A percentile compares a stretch with the other conserved stretches of the same genome.
phyloP scores from a whole-genome alignment of 2,113 vertebrate species.

The Suncus etruscus region DNA sequence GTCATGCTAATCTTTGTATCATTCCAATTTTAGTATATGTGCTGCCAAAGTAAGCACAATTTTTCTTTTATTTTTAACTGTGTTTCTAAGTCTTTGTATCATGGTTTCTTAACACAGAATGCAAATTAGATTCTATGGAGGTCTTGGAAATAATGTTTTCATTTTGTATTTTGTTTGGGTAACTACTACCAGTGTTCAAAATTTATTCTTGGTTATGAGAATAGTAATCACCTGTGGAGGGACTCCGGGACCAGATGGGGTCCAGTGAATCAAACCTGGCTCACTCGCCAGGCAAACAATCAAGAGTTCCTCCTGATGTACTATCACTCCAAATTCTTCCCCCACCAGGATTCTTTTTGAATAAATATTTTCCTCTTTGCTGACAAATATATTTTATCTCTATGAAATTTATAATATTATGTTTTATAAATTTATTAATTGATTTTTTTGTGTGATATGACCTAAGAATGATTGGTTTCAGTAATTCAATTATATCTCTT shows the following conservation, averaged over 20 bases:
- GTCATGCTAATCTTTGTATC: no score
- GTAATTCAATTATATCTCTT: not conserved
- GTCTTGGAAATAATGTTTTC: not conserved
- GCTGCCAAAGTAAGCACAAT: not conserved
- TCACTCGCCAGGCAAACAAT: no score
- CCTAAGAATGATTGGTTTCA: not conserved
- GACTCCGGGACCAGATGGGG: no score
- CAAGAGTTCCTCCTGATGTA: no score
- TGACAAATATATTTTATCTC: not conserved
- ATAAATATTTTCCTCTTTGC: no score
- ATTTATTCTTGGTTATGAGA: no score
- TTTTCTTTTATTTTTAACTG: not conserved
- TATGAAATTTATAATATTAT: not conserved
- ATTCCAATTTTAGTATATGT: no score
- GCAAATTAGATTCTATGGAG: not conserved
- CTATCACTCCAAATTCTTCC: no score
- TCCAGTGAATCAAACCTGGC: no score
- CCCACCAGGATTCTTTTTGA: no score
- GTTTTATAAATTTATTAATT: not conserved
- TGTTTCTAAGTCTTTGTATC: not conserved
- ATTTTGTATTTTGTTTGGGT: not conserved
- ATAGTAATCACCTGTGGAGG: no score
- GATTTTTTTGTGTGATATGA: not conserved
- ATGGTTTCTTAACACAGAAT: not conserved
- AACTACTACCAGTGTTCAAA: no score